A percentile compares a stretch with the other conserved stretches of the same genome.
phyloP scores from a whole-genome alignment of 1,140 invertebrate genomes.

The Lerema accius region DNA sequence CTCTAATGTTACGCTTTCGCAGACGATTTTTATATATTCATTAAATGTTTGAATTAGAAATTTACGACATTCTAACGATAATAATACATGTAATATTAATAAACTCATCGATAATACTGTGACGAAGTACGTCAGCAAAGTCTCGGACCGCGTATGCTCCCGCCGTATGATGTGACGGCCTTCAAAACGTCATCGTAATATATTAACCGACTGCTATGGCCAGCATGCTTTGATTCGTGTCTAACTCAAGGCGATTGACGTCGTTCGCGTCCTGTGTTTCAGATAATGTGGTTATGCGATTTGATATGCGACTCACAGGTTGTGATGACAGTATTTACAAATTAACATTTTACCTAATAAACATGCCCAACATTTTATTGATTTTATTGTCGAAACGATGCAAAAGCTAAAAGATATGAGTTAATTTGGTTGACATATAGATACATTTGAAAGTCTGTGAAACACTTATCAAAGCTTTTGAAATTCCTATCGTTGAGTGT shows the following conservation, averaged over 20 bases:
- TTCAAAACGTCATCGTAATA: constrained; percentile 40
- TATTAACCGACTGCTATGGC: constrained; percentile 71
- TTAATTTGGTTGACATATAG: no score
- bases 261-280: constrained; percentile 31
- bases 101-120: background rate
- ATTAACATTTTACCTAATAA: background rate
- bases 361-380: background rate
- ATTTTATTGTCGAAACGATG: background rate
- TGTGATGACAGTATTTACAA: background rate
- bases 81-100: background rate
- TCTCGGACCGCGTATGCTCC: constrained; percentile 35
- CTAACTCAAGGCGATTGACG: constrained; percentile 47
- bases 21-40: constrained; percentile 16
- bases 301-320: no score
- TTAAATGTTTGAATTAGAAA: constrained; percentile 8
- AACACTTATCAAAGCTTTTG: no score
- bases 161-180: constrained; percentile 31
- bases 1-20: constrained; percentile 16
- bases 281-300: constrained; percentile 39
- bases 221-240: constrained; percentile 71
- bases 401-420: no score
- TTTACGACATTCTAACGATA: background rate
- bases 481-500: background rate
- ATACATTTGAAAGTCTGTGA: no score
- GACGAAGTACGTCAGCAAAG: constrained; percentile 18